These are phyloP conservation scores for Brachionus angularis DNA, from an alignment of 1,140 invertebrate species.

Conservation along the genomic window DNA sequence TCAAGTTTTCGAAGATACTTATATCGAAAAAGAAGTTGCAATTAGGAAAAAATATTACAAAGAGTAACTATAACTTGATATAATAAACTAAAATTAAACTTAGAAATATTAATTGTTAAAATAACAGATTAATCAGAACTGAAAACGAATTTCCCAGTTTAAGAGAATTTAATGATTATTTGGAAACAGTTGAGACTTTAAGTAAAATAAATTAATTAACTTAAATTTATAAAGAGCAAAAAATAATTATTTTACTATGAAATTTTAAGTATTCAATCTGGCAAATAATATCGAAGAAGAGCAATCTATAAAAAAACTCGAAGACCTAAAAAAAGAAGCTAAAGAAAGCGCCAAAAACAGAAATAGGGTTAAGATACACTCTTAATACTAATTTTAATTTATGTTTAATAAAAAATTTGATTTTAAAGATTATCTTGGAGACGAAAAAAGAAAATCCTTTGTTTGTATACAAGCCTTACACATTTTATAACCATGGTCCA, in stretches of 20 bases:
- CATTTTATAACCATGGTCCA: slow-evolving; percentile 32
- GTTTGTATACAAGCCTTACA: background rate
- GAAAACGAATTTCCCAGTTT: slow-evolving; percentile 37
- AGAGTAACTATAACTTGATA: slow-evolving; percentile 55
- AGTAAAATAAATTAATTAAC: background rate
- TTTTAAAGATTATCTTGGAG: slow-evolving; percentile 9
- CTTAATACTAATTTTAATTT: background rate
- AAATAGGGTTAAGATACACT: background rate
- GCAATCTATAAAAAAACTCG: slow-evolving; percentile 31
- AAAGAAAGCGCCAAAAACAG: slow-evolving; percentile 40
- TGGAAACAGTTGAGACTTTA: slow-evolving; percentile 42
- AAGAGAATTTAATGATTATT: slow-evolving; percentile 41
- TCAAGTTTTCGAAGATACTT: slow-evolving; percentile 90
- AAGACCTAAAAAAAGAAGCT: slow-evolving; percentile 43
- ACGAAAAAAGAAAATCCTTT: slow-evolving; percentile 34
- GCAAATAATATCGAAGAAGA: slow-evolving; percentile 39
- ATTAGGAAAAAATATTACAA: slow-evolving; percentile 80
- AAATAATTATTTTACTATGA: background rate
- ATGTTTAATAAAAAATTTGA: too few relatives aligned
- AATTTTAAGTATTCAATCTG: slow-evolving; percentile 41
- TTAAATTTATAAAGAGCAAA: too few relatives aligned
- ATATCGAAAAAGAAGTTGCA: slow-evolving; percentile 94
- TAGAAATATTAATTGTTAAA: background rate
- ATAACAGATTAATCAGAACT: slow-evolving; percentile 30
- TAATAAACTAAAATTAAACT: too few relatives aligned